Percentiles rank a stretch among this genome's conserved stretches.
These are phyloP conservation scores for Cynodonichthys magdalenae DNA, from an alignment of 2,797 vertebrate species.

Conservation along the genomic window DNA sequence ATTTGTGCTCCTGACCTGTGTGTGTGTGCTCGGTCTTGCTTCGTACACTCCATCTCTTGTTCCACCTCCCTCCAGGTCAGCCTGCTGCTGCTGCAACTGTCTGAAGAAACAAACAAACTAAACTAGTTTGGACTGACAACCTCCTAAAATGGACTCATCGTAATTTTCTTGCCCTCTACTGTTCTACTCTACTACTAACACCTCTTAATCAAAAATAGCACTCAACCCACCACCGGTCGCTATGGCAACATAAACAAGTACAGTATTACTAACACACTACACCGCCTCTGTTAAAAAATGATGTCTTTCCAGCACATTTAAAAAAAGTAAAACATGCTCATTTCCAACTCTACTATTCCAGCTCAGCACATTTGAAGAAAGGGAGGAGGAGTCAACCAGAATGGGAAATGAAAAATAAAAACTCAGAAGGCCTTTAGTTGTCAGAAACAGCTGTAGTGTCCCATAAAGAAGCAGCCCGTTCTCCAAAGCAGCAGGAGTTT, in stretches of 20 bases:
- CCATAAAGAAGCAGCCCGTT: conserved; percentile 51
- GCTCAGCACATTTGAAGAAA: conserved; percentile 16
- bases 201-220: conserved; percentile 51
- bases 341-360: conserved; percentile 10
- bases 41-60: conserved; percentile 85
- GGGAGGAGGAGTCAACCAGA: conserved; percentile 35
- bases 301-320: conserved; percentile 9
- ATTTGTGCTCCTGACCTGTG: conserved; percentile 70
- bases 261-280: conserved; percentile 42
- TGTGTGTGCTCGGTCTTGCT: conserved; percentile 63
- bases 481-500: background rate
- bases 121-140: background rate
- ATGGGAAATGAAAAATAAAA: conserved; percentile 5
- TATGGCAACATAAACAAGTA: conserved; percentile 55
- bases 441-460: conserved; percentile 50
- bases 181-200: too few relatives aligned
- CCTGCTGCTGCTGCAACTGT: conserved; percentile 88
- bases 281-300: conserved; percentile 28
- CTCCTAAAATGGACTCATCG: conserved; percentile 21
- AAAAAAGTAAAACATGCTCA: conserved; percentile 51
- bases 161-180: conserved; percentile 29
- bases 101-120: conserved; percentile 64
- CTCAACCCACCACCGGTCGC: conserved; percentile 70
- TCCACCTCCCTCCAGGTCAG: conserved; percentile 87
- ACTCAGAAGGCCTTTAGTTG: conserved; percentile 26